A percentile compares a stretch with the other conserved stretches of the same genome.
Evolutionary conservation across 2,113 vertebrate genomes (phyloP).

Genomic region (Catharus fuscescens): DNA sequence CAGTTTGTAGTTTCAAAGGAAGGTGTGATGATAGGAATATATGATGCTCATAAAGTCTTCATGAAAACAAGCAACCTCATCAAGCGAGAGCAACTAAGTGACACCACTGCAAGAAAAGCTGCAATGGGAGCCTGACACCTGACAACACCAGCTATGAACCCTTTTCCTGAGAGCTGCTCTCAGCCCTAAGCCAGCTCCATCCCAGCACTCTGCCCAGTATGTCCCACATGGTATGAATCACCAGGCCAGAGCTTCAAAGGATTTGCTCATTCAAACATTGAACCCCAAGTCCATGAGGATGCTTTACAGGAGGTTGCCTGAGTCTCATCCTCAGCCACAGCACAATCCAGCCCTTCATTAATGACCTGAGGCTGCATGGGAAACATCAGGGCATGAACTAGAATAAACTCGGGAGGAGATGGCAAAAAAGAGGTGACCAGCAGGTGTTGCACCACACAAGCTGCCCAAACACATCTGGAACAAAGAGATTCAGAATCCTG

Average conservation of each 20-base stretch:
- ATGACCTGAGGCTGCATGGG: not conserved
- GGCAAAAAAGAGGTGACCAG: not conserved
- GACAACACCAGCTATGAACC: not conserved
- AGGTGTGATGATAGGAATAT: not conserved
- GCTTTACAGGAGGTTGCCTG: not conserved
- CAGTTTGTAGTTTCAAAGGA: not conserved
- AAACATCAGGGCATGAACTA: not conserved
- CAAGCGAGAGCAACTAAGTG: not conserved
- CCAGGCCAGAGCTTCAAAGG: not conserved
- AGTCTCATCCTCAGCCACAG: not conserved
- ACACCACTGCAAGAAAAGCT: not conserved
- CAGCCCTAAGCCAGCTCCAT: not conserved
- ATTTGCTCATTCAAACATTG: not conserved
- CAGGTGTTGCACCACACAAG: not conserved
- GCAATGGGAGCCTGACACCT: not conserved
- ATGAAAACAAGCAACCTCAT: not conserved
- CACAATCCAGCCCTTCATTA: not conserved
- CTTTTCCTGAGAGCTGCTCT: not conserved
- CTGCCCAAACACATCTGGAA: not conserved
- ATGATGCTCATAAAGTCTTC: not conserved
- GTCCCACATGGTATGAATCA: rapidly evolving
- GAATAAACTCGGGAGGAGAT: not conserved
- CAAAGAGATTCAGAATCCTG: not conserved
- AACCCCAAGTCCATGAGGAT: not conserved
- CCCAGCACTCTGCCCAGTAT: not conserved